Percentiles rank a stretch among this genome's conserved stretches.
These are phyloP conservation scores for Centrocercus urophasianus DNA, from an alignment of 2,113 vertebrate species.

Conservation along the genomic window DNA sequence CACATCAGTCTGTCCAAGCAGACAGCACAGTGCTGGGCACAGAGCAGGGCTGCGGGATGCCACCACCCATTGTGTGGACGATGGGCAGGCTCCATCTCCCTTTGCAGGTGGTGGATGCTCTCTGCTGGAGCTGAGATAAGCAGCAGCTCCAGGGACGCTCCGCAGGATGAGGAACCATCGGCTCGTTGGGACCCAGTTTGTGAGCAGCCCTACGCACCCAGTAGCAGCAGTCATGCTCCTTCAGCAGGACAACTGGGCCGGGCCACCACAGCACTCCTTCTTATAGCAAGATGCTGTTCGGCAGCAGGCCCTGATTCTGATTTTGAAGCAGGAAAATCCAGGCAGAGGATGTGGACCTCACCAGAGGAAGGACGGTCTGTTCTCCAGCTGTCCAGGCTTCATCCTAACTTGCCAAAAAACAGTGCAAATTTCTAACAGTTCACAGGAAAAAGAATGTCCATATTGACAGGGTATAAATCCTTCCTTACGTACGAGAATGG, in stretches of 20 bases:
- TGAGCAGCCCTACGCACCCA: neutral
- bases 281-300: neutral
- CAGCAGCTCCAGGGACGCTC: neutral
- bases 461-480: constrained; percentile 57
- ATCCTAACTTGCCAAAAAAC: neutral
- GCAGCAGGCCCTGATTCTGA: neutral
- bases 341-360: neutral
- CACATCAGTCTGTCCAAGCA: neutral
- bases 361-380: neutral
- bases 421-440: constrained; percentile 3
- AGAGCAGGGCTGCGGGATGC: neutral
- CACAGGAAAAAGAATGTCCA: constrained; percentile 29
- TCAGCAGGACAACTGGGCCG: accelerated
- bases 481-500: constrained; percentile 55
- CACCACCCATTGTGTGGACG: accelerated
- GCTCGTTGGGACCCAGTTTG: neutral
- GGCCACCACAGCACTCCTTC: neutral
- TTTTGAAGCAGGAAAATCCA: neutral
- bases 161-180: accelerated
- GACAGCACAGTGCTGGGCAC: neutral
- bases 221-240: neutral
- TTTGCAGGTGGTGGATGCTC: neutral
- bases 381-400: neutral
- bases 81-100: neutral
- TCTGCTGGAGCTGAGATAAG: accelerated